Conservation (phyloP, 1,140 invertebrate genomes). For the Spodoptera frugiperda region DNA sequence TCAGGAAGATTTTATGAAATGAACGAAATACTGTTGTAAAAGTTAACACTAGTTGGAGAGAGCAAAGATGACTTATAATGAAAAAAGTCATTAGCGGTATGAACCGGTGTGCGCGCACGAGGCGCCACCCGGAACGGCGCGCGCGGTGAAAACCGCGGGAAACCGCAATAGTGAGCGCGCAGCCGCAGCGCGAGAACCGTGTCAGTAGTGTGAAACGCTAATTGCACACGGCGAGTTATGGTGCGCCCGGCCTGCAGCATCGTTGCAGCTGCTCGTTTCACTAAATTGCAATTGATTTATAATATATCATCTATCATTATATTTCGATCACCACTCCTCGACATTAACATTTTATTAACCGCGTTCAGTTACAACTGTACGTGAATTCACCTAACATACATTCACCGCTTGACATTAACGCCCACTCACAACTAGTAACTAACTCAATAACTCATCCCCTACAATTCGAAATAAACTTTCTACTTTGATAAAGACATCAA, state of each 20-base stretch:
- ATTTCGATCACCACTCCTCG: neutral
- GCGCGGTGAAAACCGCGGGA: constrained; percentile 82
- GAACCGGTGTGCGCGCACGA: constrained; percentile 72
- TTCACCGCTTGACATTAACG: constrained; percentile 8
- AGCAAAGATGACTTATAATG: constrained; percentile 57
- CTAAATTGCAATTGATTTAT: constrained; percentile 48
- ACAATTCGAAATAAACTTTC: constrained; percentile 12
- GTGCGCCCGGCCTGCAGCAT: constrained; percentile 52
- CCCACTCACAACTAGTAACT: constrained; percentile 18
- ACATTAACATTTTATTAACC: constrained; percentile 14
- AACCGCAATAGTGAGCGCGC: constrained; percentile 77
- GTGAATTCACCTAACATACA: constrained; percentile 22
- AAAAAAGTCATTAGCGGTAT: constrained; percentile 73
- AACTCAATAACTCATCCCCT: constrained; percentile 11
- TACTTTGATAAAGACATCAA: constrained; percentile 5
- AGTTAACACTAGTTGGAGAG: constrained; percentile 55
- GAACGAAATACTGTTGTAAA: constrained; percentile 21
- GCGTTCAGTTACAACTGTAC: constrained; percentile 28
- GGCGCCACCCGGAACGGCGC: constrained; percentile 82
- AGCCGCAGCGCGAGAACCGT: constrained; percentile 77
- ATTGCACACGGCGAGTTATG: constrained; percentile 72
- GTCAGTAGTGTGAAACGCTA: constrained; percentile 85
- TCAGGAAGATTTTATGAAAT: neutral
- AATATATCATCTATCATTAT: constrained; percentile 28
- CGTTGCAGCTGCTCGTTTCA: constrained; percentile 48